These are phyloP conservation scores for Macrobrachium rosenbergii DNA, from an alignment of 1,140 invertebrate genomes.

Conservation along the genomic window DNA sequence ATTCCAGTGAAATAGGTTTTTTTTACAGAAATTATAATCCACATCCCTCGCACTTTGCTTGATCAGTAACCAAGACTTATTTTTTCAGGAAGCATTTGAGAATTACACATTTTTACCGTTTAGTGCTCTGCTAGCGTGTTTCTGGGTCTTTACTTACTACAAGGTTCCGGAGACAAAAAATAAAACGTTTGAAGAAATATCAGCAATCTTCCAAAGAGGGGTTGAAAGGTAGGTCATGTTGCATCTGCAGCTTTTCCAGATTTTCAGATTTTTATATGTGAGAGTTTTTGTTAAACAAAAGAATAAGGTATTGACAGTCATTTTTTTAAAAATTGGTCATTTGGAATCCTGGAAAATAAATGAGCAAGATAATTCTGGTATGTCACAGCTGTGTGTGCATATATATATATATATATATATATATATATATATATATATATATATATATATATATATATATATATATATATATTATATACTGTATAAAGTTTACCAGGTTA, in stretches of 20 bases:
- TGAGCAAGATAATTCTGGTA: too few species aligned
- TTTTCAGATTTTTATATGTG: not conserved
- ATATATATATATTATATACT: not conserved
- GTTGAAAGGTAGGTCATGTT: conserved; percentile 56
- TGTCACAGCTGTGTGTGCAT: too few species aligned
- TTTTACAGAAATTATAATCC: too few species aligned
- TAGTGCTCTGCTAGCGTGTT: conserved; percentile 93
- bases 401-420: conserved; percentile 5
- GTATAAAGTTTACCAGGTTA: too few species aligned
- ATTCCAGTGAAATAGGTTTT: too few species aligned
- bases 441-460: not conserved
- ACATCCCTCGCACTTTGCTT: too few species aligned
- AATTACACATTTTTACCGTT: conserved; percentile 98
- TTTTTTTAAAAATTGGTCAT: too few species aligned
- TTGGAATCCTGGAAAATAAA: too few species aligned
- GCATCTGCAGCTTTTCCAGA: not conserved
- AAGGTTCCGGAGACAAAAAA: conserved; percentile 99
- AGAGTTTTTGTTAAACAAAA: not conserved
- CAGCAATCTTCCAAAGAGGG: conserved; percentile 80
- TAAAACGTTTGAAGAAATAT: conserved; percentile 97
- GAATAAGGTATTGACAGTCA: too few species aligned
- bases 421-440: conserved; percentile 17
- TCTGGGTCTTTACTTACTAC: conserved; percentile 98
- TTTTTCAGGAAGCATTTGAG: conserved; percentile 85
- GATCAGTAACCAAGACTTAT: too few species aligned